Conservation (phyloP, 2,888 invertebrate species). For the Magallana nippona region DNA sequence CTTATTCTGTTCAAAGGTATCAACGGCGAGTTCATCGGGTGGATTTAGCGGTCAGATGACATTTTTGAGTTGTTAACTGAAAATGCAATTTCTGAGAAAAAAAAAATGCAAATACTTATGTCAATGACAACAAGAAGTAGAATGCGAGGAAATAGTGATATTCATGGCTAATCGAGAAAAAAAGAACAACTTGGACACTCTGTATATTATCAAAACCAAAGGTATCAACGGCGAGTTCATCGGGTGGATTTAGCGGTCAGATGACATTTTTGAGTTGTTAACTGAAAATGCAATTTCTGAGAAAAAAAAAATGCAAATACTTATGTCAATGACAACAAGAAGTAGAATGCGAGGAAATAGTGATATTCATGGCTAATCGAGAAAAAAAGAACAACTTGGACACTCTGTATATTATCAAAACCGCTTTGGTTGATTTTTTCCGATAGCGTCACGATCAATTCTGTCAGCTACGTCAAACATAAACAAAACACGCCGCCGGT, state of each 20-base stretch:
- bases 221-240: too few species aligned
- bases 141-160: background rate
- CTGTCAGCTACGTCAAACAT: too few species aligned
- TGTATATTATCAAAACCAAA: too few species aligned
- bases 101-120: background rate
- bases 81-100: background rate
- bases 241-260: too few species aligned
- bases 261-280: background rate
- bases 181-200: background rate
- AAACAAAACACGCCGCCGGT: too few species aligned
- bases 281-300: background rate
- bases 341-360: background rate
- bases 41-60: background rate
- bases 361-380: background rate
- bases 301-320: background rate
- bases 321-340: background rate
- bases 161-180: background rate
- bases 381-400: background rate
- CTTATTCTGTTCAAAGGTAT: too few species aligned
- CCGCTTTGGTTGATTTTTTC: too few species aligned
- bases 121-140: background rate
- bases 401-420: too few species aligned
- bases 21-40: too few species aligned
- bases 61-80: background rate
- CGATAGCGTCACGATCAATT: too few species aligned